Conservation (phyloP, 2,113 vertebrate genomes). For the Steatornis caripensis region DNA sequence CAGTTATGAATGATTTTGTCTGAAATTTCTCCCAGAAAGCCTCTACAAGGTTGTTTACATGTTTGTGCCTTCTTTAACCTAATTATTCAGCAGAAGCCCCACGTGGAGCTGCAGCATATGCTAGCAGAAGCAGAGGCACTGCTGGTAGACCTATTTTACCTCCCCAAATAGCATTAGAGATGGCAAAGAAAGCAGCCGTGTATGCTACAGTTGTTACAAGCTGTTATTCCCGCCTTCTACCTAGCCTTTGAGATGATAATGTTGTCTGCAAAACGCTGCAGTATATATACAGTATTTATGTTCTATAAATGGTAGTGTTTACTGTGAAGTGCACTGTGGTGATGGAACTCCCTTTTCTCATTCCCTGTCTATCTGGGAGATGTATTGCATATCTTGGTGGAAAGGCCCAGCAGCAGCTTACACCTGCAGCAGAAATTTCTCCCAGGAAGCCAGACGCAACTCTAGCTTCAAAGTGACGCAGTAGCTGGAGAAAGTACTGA, state of each 20-base stretch:
- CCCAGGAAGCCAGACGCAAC: not conserved
- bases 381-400: not conserved
- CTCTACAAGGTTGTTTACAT: not conserved
- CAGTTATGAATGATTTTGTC: not conserved
- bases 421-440: not conserved
- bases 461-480: not conserved
- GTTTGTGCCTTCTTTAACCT: not conserved
- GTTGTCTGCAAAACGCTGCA: not conserved
- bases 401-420: not conserved
- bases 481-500: not conserved
- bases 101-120: not conserved
- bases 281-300: conserved; percentile 3
- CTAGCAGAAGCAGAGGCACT: not conserved
- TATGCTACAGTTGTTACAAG: conserved; percentile 35
- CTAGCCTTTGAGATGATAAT: conserved; percentile 47
- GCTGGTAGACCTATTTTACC: conserved; percentile 27
- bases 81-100: conserved; percentile 30
- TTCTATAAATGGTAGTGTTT: conserved; percentile 6
- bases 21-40: not conserved
- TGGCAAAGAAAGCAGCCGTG: conserved; percentile 27
- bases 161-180: not conserved
- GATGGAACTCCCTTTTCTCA: not conserved
- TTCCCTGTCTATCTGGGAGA: not conserved
- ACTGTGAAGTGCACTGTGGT: not conserved
- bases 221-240: conserved; percentile 33